phyloP scores from a whole-genome alignment of 1,140 invertebrate genomes.

The Papilio xuthus region DNA sequence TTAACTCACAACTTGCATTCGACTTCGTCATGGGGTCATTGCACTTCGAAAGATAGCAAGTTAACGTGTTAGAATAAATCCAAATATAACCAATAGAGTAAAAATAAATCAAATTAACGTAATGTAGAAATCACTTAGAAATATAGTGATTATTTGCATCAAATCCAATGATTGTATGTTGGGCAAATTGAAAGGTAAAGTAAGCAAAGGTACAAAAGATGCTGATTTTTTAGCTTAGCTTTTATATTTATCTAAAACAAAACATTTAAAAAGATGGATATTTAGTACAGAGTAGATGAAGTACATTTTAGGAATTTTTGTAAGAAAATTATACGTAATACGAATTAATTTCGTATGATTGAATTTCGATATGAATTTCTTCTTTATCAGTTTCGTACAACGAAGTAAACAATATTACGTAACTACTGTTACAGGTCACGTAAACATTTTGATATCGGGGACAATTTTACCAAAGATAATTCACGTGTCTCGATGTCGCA shows the following conservation, averaged over 20 bases:
- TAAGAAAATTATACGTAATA: too few species aligned
- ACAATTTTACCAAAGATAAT: slow-evolving; percentile 25
- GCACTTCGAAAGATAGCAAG: background rate
- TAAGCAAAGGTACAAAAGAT: too few species aligned
- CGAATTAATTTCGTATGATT: background rate
- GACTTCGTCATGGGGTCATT: background rate
- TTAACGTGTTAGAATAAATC: background rate
- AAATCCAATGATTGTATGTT: too few species aligned
- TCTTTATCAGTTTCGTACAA: background rate
- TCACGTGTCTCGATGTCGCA: background rate
- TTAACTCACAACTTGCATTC: background rate
- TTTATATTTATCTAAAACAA: background rate
- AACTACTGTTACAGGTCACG: slow-evolving; percentile 10
- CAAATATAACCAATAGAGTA: background rate
- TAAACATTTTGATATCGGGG: slow-evolving; percentile 15
- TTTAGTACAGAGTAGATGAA: too few species aligned
- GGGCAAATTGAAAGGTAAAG: too few species aligned
- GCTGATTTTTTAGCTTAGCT: background rate
- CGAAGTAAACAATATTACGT: background rate
- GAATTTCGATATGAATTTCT: too few species aligned
- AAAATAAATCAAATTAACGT: background rate
- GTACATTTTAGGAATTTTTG: too few species aligned
- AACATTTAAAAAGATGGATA: background rate
- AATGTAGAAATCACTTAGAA: too few species aligned
- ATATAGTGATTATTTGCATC: too few species aligned